phyloP scores from a whole-genome alignment of 2,797 vertebrate species.

The Thaleichthys pacificus region DNA sequence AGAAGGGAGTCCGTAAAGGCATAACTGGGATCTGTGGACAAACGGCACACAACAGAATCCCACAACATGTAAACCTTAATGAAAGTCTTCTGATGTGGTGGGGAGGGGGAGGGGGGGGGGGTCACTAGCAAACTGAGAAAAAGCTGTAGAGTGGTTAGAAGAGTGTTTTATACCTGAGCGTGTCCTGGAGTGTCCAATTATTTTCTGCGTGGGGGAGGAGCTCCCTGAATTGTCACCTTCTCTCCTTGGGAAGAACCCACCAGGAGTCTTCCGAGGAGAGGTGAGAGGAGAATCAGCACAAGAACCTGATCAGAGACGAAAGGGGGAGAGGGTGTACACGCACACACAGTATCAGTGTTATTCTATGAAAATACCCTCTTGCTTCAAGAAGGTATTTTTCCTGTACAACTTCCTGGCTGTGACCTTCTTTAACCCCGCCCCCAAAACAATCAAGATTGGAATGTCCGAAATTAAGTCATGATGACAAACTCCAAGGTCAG shows the following conservation, averaged over 20 bases:
- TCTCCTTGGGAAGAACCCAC: conserved; percentile 30
- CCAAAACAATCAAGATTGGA: not conserved
- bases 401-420: not conserved
- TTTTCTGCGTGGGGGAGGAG: not conserved
- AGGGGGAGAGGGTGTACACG: not conserved
- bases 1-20: not conserved
- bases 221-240: conserved; percentile 18
- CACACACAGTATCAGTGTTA: not conserved
- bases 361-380: not conserved
- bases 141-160: too few relatives aligned
- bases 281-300: conserved; percentile 24
- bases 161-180: conserved; percentile 41
- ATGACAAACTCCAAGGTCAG: not conserved
- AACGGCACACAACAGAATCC: not conserved
- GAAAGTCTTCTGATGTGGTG: not conserved
- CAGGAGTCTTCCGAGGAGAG: conserved; percentile 34
- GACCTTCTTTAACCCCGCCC: not conserved
- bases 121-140: too few relatives aligned
- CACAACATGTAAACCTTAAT: not conserved
- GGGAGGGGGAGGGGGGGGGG: too few relatives aligned
- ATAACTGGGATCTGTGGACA: conserved; percentile 50
- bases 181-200: conserved; percentile 43
- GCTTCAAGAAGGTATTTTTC: not conserved
- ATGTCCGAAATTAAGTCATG: conserved; percentile 1
- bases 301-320: conserved; percentile 41